phyloP scores from a whole-genome alignment of 2,888 invertebrate species.

The Lithosia quadra region DNA sequence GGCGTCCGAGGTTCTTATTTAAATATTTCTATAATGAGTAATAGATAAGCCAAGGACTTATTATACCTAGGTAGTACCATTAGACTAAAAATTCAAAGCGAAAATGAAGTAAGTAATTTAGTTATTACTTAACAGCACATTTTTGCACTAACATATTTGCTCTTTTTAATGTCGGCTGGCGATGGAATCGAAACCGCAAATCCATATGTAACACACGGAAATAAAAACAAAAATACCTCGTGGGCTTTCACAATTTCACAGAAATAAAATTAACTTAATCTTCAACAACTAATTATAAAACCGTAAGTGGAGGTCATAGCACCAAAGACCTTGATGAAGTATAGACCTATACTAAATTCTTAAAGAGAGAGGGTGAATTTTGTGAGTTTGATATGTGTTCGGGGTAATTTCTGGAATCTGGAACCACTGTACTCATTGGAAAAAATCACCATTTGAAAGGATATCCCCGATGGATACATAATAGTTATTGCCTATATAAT shows the following conservation, averaged over 20 bases:
- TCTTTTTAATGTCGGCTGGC: neutral
- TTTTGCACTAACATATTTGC: neutral
- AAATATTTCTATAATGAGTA: neutral
- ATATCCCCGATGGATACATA: no score
- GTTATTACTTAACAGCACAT: neutral
- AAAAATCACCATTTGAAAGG: no score
- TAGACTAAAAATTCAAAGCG: neutral
- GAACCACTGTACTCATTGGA: no score
- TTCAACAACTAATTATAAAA: neutral
- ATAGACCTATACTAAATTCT: neutral
- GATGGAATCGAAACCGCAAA: neutral
- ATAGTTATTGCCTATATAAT: no score
- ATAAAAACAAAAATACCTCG: neutral
- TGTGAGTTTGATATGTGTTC: no score
- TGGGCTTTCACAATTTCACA: neutral
- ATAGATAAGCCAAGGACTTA: no score
- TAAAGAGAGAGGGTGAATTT: no score
- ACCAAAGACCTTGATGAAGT: neutral
- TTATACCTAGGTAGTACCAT: neutral
- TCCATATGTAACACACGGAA: slow-evolving; percentile 5
- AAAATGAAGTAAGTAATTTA: neutral
- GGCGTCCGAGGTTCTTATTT: no score
- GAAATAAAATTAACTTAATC: neutral
- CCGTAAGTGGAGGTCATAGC: slow-evolving; percentile 1
- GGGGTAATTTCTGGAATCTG: no score